Conservation (phyloP, 2,113 vertebrate genomes). For the Agapornis roseicollis region DNA sequence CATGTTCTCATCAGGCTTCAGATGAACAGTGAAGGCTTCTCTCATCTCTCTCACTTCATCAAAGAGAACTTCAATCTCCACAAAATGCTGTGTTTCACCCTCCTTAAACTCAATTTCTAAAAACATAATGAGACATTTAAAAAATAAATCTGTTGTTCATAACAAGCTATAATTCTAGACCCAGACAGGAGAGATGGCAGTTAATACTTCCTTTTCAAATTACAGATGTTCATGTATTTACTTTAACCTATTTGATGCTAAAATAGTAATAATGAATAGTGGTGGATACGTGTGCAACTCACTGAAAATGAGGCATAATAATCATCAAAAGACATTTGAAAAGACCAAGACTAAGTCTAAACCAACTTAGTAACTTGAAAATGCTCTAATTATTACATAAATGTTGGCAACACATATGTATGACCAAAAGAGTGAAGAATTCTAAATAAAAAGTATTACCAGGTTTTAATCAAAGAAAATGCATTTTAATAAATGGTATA, state of each 20-base stretch:
- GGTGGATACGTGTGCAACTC: neutral
- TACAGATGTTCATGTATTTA: neutral
- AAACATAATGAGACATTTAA: conserved; percentile 18
- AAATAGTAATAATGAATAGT: neutral
- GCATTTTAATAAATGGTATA: neutral
- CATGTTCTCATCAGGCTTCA: conserved; percentile 94
- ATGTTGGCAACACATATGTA: neutral
- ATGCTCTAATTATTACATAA: neutral
- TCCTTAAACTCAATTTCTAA: conserved; percentile 90
- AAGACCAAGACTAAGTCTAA: neutral
- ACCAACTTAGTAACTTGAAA: neutral
- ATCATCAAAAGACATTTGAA: neutral
- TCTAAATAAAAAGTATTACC: neutral
- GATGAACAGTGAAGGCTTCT: conserved; percentile 92
- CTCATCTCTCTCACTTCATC: conserved; percentile 90
- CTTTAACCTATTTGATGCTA: neutral
- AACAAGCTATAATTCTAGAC: neutral
- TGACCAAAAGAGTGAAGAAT: neutral
- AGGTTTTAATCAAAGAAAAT: neutral
- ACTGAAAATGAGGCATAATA: neutral
- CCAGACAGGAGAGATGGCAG: neutral
- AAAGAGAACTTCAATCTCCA: conserved; percentile 89
- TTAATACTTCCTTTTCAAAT: neutral
- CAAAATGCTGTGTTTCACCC: conserved; percentile 84
- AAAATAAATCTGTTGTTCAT: neutral